Conservation (phyloP, 2,797 vertebrate genomes). For the Fringilla coelebs region DNA sequence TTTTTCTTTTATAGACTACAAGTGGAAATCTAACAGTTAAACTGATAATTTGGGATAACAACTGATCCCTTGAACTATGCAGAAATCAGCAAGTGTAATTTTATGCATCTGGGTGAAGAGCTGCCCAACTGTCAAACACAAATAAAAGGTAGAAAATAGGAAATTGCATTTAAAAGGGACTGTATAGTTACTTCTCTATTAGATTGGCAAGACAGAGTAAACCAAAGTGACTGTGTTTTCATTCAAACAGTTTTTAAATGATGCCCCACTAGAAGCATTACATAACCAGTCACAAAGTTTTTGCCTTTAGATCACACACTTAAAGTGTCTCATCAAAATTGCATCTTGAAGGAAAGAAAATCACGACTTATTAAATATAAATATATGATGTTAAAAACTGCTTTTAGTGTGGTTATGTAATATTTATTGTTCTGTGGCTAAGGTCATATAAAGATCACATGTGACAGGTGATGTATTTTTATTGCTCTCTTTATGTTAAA, state of each 20-base stretch:
- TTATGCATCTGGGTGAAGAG: not conserved
- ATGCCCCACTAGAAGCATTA: slow-evolving; percentile 55
- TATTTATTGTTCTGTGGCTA: slow-evolving; percentile 66
- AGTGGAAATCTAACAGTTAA: not conserved
- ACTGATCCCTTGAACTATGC: not conserved
- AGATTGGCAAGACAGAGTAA: not conserved
- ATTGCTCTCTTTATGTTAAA: slow-evolving; percentile 60
- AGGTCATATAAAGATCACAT: slow-evolving; percentile 66
- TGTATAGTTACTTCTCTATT: not conserved
- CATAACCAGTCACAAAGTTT: slow-evolving; percentile 64
- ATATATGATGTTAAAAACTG: slow-evolving; percentile 63
- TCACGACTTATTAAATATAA: slow-evolving; percentile 68
- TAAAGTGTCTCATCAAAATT: slow-evolving; percentile 69
- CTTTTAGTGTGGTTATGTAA: slow-evolving; percentile 66
- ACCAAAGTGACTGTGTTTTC: not conserved
- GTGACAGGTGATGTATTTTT: slow-evolving; percentile 59
- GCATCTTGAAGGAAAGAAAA: slow-evolving; percentile 65
- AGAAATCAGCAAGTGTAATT: not conserved
- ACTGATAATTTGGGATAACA: not conserved
- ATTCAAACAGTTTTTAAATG: slow-evolving; percentile 29
- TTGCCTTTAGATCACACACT: slow-evolving; percentile 64
- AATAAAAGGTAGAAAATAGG: not conserved
- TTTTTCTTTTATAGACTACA: not conserved
- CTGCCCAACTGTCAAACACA: not conserved
- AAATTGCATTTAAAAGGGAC: not conserved